Percentiles rank a stretch among this genome's conserved stretches.
Evolutionary conservation across 92 coral and sea anemone species (phyloP).

Genomic region (Phenganax subtilis): DNA sequence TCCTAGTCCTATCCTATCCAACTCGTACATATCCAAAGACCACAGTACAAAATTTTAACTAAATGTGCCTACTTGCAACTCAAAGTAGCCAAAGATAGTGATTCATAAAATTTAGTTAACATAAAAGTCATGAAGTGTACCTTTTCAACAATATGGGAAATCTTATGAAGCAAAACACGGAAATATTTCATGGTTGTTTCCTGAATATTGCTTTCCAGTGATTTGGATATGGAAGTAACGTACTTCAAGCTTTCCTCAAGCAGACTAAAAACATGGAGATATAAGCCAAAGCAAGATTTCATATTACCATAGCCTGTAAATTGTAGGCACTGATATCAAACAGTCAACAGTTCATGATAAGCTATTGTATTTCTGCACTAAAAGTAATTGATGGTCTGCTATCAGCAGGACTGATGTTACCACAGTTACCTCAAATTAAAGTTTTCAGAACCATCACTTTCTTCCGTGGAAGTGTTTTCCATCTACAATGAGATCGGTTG

Average conservation of each 20-base stretch:
- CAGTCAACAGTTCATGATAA: neutral
- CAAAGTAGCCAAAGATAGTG: neutral
- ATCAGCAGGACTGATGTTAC: too few species aligned
- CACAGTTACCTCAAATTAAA: conserved; percentile 17
- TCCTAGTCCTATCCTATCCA: too few species aligned
- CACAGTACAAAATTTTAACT: neutral
- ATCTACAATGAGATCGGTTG: neutral
- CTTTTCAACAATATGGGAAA: conserved; percentile 78
- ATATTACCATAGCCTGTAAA: neutral
- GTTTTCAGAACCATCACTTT: neutral
- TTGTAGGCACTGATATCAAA: neutral
- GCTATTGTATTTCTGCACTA: too few species aligned
- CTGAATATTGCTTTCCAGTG: conserved; percentile 56
- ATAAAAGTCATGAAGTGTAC: conserved; percentile 31
- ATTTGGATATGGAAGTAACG: conserved; percentile 62
- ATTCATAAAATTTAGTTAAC: neutral
- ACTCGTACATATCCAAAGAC: too few species aligned
- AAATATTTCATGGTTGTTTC: conserved; percentile 70
- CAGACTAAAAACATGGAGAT: conserved; percentile 41
- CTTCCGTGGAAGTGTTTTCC: conserved; percentile 13
- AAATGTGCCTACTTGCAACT: neutral
- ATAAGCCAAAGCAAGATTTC: neutral
- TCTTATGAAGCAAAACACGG: conserved; percentile 71
- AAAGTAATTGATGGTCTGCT: too few species aligned
- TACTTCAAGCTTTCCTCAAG: conserved; percentile 70